These are phyloP conservation scores for Drosophila lacertosa DNA, from an alignment of 1,140 invertebrate genomes.

Conservation along the genomic window DNA sequence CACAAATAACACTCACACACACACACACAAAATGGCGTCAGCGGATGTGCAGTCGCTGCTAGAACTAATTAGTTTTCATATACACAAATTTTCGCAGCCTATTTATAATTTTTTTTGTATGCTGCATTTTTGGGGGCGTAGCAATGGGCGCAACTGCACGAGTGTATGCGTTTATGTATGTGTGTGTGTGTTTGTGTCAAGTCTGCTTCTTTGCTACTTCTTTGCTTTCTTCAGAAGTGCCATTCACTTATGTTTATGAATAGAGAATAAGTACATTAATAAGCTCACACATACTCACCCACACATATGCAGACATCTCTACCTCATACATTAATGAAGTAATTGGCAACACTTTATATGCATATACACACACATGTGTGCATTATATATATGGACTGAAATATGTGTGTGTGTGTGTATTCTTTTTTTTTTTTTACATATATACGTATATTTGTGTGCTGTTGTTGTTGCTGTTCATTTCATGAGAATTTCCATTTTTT, in stretches of 20 bases:
- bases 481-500: conserved; percentile 44
- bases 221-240: conserved; percentile 61
- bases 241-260: conserved; percentile 55
- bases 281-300: conserved; percentile 82
- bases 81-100: conserved; percentile 67
- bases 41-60: conserved; percentile 63
- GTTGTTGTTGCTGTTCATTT: conserved; percentile 30
- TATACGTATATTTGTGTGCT: conserved; percentile 38
- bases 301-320: conserved; percentile 82
- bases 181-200: conserved; percentile 41
- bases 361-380: conserved; percentile 63
- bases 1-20: conserved; percentile 8
- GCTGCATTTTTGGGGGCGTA: conserved; percentile 21
- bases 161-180: conserved; percentile 5
- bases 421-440: conserved; percentile 8
- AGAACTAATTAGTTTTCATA: conserved; percentile 79
- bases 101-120: conserved; percentile 54
- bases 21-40: conserved; percentile 47
- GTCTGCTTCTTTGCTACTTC: conserved; percentile 63
- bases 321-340: conserved; percentile 82
- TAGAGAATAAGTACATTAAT: conserved; percentile 70
- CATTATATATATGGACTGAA: conserved; percentile 70
- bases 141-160: neutral
- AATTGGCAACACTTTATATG: conserved; percentile 80
- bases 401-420: conserved; percentile 46